Base-by-base conservation (phyloP, 2,113 vertebrate genomes). In the Aptenodytes patagonicus region DNA sequence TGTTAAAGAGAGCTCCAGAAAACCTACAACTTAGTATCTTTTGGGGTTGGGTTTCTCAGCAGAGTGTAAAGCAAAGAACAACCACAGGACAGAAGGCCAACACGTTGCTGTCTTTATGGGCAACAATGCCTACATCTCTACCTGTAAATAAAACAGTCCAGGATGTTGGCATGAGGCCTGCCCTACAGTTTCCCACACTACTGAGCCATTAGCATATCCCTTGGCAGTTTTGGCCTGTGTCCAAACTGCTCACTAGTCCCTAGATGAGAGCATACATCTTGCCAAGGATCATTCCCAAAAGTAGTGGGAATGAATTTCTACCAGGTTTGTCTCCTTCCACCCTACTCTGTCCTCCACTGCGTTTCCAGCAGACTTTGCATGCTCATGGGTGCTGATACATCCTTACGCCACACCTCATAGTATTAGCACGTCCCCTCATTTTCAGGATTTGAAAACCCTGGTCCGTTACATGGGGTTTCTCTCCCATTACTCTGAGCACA, bases 191-290 rank as follows among this genome's bases (percentile, higher is more conserved):
- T 28, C 31, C 21, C 18, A 62, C 17, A n/a, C 7, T 58, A 8
- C 32, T 64, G 25, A 68, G 34, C 2, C 0, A 0, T n/a, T 62
- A 58, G 1, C 26, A 57, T 14, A 34, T 7, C 11, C 7, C 14
- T 61, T 13, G 17, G 4, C 52, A 68, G 17, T 38, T 93, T 66
- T 75, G 17, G 12, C 12, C 20, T 31, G 1, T 31, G 14, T 21
- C 7, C 21, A 38, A 14, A 71, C 17, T 21, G 24, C 6, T 52
- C 17, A 46, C 38, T 0, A 0, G 8, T 47, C 42, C 34, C 20
- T 68, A 20, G 8, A 5, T 20, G 11, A 66, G 3, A 42, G 14
- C 28, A 14, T 9, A 20, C 0, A 0, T 24, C 7, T 40, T 62
- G 21, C 4, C 34, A 69, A 83, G 25, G 51, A 58, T 38, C 29